These are phyloP conservation scores for Chionoecetes opilio DNA, from an alignment of 1,140 invertebrate genomes.

Conservation along the genomic window DNA sequence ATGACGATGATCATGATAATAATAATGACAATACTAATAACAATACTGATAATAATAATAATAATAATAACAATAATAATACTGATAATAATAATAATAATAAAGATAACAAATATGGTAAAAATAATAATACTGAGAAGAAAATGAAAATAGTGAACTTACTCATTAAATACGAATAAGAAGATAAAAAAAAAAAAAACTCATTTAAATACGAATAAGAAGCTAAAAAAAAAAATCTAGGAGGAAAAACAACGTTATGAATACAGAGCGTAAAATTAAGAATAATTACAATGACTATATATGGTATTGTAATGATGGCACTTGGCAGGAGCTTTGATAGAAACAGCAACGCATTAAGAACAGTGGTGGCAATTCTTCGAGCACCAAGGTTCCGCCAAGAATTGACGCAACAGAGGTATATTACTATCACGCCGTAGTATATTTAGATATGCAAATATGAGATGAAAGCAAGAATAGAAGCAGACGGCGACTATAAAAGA, in stretches of 20 bases:
- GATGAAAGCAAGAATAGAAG: neutral
- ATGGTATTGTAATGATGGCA: no score
- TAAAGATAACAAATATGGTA: no score
- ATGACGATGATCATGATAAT: no score
- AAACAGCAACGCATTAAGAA: neutral
- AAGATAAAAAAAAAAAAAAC: neutral
- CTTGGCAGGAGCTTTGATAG: no score
- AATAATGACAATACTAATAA: no score
- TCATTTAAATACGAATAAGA: neutral
- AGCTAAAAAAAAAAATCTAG: neutral
- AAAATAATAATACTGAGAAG: no score
- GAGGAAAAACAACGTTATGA: neutral
- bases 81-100: no score
- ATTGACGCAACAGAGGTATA: neutral
- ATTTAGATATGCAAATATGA: neutral
- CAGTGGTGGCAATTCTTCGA: neutral
- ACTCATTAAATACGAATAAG: neutral
- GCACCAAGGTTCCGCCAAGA: neutral
- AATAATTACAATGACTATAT: no score
- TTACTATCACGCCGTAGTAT: neutral
- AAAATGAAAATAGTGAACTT: no score
- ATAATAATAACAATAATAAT: no score
- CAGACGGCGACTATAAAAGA: neutral
- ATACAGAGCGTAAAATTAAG: no score
- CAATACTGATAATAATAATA: no score